Evolutionary conservation across 2,888 invertebrate genomes (phyloP), one percentile per base, ranked within the genome.

Genomic region (Phymatocera aterrima): DNA sequence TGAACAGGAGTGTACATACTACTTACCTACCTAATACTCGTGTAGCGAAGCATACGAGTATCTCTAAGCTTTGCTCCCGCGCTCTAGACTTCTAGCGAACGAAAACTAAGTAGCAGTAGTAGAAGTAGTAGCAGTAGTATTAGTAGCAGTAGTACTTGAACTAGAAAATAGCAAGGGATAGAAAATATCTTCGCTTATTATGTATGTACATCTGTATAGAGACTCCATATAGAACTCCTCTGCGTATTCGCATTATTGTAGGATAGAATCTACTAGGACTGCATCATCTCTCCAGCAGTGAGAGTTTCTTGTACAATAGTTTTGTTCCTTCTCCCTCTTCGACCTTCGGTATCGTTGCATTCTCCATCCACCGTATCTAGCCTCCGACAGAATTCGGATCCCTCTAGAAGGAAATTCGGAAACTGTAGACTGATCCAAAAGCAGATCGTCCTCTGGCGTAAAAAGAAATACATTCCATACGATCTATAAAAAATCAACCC

Each of bases 231-330:
- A 24, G 28, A 4, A 57, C 57, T 57, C 57, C 15, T n/a, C n/a
- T n/a, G n/a, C n/a, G n/a, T n/a, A n/a, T n/a, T n/a, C n/a, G n/a
- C n/a, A n/a, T n/a, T n/a, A n/a, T n/a, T n/a, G n/a, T n/a, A n/a
- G n/a, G n/a, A 57, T 57, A 57, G 57, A 57, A 57, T 24, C 57
- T 28, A 40, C 12, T n/a, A n/a, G n/a, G n/a, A 28, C 57, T 24
- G 57, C 15, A 57, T 57, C 28, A 57, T 57, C 57, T 15, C n/a
- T n/a, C n/a, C n/a, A n/a, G 15, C 4, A 18, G 31, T 64, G 37
- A 64, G 37, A 64, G 37, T 37, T 64, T 64, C 61, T 37, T 57
- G 57, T 57, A 57, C 57, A 24, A n/a, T n/a, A n/a, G 21, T 51
- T 51, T 51, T 21, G 24, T 10, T 51, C 10, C 51, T 21, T 2